Evolutionary conservation across 2,797 vertebrate genomes (phyloP).

Genomic region (Acomys russatus): DNA sequence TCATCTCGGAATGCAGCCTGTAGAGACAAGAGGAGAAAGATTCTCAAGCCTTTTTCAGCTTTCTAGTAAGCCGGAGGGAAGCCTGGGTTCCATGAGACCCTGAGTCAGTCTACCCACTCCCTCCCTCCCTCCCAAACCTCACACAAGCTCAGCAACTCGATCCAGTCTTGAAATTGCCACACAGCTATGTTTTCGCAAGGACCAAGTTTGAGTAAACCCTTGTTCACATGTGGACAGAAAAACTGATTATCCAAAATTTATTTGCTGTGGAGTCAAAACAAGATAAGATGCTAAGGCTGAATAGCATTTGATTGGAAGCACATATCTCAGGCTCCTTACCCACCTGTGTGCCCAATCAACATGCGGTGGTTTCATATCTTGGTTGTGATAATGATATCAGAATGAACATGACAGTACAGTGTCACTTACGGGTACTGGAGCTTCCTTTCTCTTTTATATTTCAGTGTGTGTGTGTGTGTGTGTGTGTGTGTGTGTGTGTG

Average conservation of each 20-base stretch:
- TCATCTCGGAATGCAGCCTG: not conserved
- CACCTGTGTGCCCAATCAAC: not conserved
- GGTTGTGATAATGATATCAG: not conserved
- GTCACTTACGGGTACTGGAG: not conserved
- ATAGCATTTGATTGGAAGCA: not conserved
- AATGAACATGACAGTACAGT: not conserved
- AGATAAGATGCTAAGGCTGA: constrained; percentile 26
- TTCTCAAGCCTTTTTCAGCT: not conserved
- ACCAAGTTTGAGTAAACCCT: not conserved
- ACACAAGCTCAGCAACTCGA: not conserved
- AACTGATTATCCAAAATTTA: not conserved
- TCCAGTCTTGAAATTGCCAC: not conserved
- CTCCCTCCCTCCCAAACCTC: not conserved
- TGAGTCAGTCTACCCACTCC: not conserved
- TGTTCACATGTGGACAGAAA: not conserved
- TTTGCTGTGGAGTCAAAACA: not conserved
- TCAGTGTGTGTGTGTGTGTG: not conserved
- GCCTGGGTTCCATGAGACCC: not conserved
- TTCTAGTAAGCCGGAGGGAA: not conserved
- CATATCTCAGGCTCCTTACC: not conserved
- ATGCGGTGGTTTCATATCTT: not conserved
- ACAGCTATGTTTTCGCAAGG: not conserved
- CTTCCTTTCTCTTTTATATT: not conserved
- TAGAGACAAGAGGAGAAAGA: not conserved
- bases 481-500: not conserved